Evolutionary conservation across 2,888 invertebrate genomes (phyloP).

Genomic region (Globia sparganii): DNA sequence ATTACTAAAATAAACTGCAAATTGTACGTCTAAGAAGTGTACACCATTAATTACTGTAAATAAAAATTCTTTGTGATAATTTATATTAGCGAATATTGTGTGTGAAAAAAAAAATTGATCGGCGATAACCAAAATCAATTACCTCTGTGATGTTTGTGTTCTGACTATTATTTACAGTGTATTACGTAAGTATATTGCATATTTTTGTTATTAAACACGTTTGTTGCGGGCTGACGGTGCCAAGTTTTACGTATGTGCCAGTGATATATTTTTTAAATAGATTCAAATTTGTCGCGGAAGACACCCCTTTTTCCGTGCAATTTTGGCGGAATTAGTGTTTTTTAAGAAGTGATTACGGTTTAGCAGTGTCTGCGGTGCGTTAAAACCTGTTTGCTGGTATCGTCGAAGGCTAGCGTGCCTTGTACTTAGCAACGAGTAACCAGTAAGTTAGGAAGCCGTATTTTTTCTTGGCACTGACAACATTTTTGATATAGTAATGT

Average conservation of each 20-base stretch:
- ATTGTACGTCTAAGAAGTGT: constrained; percentile 71
- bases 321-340: constrained; percentile 61
- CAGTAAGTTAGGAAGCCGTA: constrained; percentile 74
- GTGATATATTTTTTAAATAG: constrained; percentile 45
- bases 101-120: constrained; percentile 66
- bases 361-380: constrained; percentile 44
- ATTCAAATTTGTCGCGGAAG: constrained; percentile 44
- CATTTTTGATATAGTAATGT: constrained; percentile 70
- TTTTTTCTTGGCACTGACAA: constrained; percentile 75
- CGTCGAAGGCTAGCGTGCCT: constrained; percentile 46
- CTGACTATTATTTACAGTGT: constrained; percentile 83
- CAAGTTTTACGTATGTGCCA: constrained; percentile 53
- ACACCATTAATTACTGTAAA: constrained; percentile 64
- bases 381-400: constrained; percentile 64
- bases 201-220: constrained; percentile 81
- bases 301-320: constrained; percentile 55
- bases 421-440: constrained; percentile 49
- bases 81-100: constrained; percentile 69
- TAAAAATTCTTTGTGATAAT: constrained; percentile 74
- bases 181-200: constrained; percentile 87
- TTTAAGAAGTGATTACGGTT: constrained; percentile 44
- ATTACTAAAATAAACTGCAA: constrained; percentile 81
- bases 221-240: constrained; percentile 48
- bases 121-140: constrained; percentile 79
- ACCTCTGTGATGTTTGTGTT: constrained; percentile 84